Evolutionary conservation across 1,140 invertebrate genomes (phyloP), one percentile per base, ranked within the genome.

Genomic region (Drosophila kohkoa): DNA sequence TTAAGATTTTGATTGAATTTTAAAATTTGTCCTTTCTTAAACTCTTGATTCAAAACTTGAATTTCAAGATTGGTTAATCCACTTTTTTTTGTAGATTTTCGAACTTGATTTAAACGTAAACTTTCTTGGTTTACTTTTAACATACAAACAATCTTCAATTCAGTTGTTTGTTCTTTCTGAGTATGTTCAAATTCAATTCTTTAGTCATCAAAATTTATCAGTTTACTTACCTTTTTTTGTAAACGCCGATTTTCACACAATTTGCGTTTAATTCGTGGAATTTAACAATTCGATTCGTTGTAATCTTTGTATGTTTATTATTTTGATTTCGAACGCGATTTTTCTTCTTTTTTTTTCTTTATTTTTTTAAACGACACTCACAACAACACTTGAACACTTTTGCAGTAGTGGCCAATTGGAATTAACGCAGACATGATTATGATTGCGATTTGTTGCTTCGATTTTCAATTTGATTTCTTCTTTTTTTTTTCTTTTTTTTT

Each of bases 341-440:
- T 28, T 52, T 10, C 7, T 25, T 25, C 20, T 32, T 32, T 32
- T 32, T 38, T 8, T 32, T n/a, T 32, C n/a, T n/a, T n/a, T n/a
- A n/a, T 35, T 38, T 38, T 52, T 32, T n/a, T 32, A 6, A 28
- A 30, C 28, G 51, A n/a, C 51, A 54, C 51, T 54, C 51, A 35
- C 51, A 54, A 35, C 28, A 54, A 35, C 28, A 54, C 30, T 54
- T 54, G 2, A 54, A 35, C 51, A 54, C 51, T 54, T 54, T 54
- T 32, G 51, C 5, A 54, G 30, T 35, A 5, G 51, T 54, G 51
- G 51, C 51, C 51, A 54, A 54, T 54, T 15, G 30, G 51, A 54
- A 54, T 54, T 15, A 54, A 13, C n/a, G 30, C 51, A 35, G 28
- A 30, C 11, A 54, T 35, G 6, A 32, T 32, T 28, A 52, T 52